A percentile compares a stretch with the other conserved stretches of the same genome.
Conservation (phyloP, 2,888 invertebrate species). For the Agriopis marginaria region DNA sequence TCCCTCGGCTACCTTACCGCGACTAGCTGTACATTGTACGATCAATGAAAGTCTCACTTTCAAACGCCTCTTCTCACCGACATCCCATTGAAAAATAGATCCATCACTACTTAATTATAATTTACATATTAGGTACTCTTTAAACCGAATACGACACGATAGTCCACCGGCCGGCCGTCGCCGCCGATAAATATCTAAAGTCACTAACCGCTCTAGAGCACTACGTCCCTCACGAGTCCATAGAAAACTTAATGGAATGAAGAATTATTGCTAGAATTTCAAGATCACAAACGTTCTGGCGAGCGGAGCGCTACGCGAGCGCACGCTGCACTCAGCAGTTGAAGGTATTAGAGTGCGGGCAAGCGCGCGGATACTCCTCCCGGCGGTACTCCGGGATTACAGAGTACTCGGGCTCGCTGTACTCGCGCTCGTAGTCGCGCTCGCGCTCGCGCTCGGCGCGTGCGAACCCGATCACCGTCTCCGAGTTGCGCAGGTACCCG, state of each 20-base stretch:
- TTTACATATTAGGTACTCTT: slow-evolving; percentile 85
- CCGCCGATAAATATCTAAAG: slow-evolving; percentile 67
- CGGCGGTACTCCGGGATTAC: slow-evolving; percentile 78
- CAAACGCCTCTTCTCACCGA: slow-evolving; percentile 62
- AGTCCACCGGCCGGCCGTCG: slow-evolving; percentile 72
- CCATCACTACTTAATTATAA: slow-evolving; percentile 84
- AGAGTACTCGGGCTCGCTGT: slow-evolving; percentile 84
- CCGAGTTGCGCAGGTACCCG: slow-evolving; percentile 80
- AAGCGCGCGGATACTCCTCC: slow-evolving; percentile 76
- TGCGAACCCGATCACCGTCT: slow-evolving; percentile 77
- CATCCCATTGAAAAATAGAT: slow-evolving; percentile 83
- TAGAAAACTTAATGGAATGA: slow-evolving; percentile 85
- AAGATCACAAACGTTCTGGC: slow-evolving; percentile 83
- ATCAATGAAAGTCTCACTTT: slow-evolving; percentile 82
- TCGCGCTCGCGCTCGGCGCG: slow-evolving; percentile 70
- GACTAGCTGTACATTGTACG: slow-evolving; percentile 84
- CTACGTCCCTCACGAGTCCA: slow-evolving; percentile 78
- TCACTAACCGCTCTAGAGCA: slow-evolving; percentile 83
- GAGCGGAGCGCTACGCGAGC: slow-evolving; percentile 52
- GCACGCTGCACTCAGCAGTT: slow-evolving; percentile 76
- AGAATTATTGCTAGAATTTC: slow-evolving; percentile 86
- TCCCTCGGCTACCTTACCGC: slow-evolving; percentile 55
- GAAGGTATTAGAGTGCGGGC: slow-evolving; percentile 83
- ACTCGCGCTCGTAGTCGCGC: slow-evolving; percentile 65
- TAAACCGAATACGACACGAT: slow-evolving; percentile 77